Evolutionary conservation across 2,888 invertebrate species (phyloP), one percentile per base, ranked within the genome.

Genomic region (Coenonympha glycerion): DNA sequence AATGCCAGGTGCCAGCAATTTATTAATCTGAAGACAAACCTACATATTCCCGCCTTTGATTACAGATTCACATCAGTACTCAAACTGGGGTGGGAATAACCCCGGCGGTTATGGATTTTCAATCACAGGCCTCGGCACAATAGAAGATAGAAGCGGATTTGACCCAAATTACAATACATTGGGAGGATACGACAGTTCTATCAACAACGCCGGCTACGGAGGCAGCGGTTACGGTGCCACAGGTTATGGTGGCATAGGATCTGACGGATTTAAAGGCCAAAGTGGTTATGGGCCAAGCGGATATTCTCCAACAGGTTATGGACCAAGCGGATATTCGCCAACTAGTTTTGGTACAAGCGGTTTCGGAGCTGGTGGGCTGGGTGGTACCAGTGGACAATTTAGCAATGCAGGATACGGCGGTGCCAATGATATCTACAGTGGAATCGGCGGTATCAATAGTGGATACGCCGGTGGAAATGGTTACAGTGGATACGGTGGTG

Each of bases 401-500:
- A 31, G 31, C 13, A 47, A 42, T 8, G 62, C 62, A 4, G 55
- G 59, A 1, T 56, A 58, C 19, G 47, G 50, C 16, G 37, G 37
- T 1, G 21, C 64, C 15, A 59, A 62, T 37, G 55, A 54, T 2
- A 64, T 61, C 8, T 61, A 63, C 60, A 90, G 90, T 1, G 90
- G 90, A 2, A 89, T 88, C 57, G 86, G 89, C 49, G 90, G 90
- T 60, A 90, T 89, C 69, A 90, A 90, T 26, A 90, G 90, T 16
- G 21, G 64, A 11, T 59, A 62, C 34, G 55, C 53, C 2, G 64
- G 62, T 6, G 61, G 62, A 60, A 90, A 90, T 1, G 90, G 90
- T 2, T 89, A 88, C 57, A 85, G 89, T 49, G 90, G 90, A 61
- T 90, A 89, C 69, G 90, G 90, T 26, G 90, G 90, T 26, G 90